Conservation (phyloP, 2,113 vertebrate genomes). For the Empidonax alnorum region DNA sequence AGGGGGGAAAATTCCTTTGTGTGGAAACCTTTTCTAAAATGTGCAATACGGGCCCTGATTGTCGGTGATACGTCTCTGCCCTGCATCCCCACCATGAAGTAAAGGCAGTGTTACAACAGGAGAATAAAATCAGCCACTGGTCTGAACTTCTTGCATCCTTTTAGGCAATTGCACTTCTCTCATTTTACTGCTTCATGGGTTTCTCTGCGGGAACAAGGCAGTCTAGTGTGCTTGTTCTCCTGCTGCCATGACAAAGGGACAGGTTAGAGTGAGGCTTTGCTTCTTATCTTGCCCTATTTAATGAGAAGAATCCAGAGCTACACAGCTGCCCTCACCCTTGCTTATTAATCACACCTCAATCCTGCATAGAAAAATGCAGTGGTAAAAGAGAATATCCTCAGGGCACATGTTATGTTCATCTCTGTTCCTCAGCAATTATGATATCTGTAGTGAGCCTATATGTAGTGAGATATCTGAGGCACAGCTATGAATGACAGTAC, state of each 20-base stretch:
- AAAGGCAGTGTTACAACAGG: neutral
- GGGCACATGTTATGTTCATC: neutral
- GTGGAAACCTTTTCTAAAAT: neutral
- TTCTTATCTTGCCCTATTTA: neutral
- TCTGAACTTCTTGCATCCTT: neutral
- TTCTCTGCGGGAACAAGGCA: neutral
- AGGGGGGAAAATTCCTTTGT: neutral
- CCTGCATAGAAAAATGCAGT: neutral
- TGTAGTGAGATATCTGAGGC: neutral
- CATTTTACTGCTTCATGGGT: neutral
- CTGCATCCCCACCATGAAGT: neutral
- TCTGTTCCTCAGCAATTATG: neutral
- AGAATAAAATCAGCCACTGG: neutral
- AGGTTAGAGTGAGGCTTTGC: neutral
- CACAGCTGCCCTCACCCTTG: neutral
- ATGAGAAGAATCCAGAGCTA: neutral
- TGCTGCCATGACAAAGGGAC: neutral
- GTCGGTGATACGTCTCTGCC: rapidly evolving
- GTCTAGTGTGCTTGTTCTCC: neutral
- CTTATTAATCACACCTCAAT: neutral
- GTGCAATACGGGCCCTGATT: neutral
- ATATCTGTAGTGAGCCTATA: neutral
- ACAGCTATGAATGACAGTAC: neutral
- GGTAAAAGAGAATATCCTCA: neutral
- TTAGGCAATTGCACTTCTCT: neutral